Evolutionary conservation across 2,797 vertebrate species (phyloP), one percentile per base, ranked within the genome.

Genomic region (Alca torda): DNA sequence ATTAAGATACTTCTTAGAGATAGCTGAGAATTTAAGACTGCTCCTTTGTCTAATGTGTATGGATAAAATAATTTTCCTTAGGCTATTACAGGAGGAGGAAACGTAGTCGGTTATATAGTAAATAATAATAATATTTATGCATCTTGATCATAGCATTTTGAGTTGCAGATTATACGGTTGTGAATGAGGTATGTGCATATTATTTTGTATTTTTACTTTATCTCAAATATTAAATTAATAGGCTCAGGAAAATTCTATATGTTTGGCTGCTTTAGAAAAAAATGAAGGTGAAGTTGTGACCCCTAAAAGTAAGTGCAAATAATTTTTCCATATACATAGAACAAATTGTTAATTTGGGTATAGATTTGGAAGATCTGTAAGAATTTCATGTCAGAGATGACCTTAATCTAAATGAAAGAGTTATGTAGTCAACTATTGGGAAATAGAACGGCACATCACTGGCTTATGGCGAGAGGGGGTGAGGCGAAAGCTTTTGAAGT

Each of bases 191-290:
- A 88, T 10, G 1, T 82, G 21, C 19, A 23, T 83, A 20, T 93
- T 96, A n/a, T 37, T 60, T 51, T 96, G 20, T 94, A 64, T 81
- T 95, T 95, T 94, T 85, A 60, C 20, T 33, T 77, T 50, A 67
- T 87, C 54, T 96, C 46, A 83, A 95, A 61, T 94, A 53, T 84
- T 91, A 37, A 77, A 95, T 96, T 95, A 69, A 94, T 92, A 99
- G 98, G 94, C 93, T 93, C 97, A 97, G 84, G 98, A 98, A 96
- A 98, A 98, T 61, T 96, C 98, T 51, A 76, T 98, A 7, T 98
- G 97, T 97, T 98, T 98, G 92, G 98, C 98, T 97, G 98, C 98
- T 94, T 98, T 99, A 95, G 98, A 99, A 95, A 98, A 97, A 95
- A 97, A 94, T 16, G 96, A 97, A 94, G 94, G 89, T 76, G 96